A percentile compares a stretch with the other conserved stretches of the same genome.
Conservation (phyloP, 2,113 vertebrate genomes). For the Herpetotheres cachinnans region DNA sequence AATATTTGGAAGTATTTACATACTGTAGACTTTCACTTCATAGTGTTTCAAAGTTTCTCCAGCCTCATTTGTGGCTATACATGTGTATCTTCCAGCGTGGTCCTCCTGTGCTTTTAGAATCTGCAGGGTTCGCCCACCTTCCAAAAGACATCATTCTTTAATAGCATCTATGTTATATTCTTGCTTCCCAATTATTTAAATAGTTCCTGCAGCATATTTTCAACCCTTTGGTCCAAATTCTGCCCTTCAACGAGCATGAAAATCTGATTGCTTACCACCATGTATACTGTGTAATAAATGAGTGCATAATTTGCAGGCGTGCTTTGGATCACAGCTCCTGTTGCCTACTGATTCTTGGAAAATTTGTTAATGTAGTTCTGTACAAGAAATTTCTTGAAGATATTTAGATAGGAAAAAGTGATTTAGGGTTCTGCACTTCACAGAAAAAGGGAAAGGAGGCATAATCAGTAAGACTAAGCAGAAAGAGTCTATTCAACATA, state of each 20-base stretch:
- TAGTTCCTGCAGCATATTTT: neutral
- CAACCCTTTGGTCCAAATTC: neutral
- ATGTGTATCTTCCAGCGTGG: slow-evolving; percentile 87
- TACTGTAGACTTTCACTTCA: slow-evolving; percentile 92
- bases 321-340: neutral
- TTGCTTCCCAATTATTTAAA: neutral
- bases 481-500: neutral
- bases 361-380: neutral
- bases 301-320: neutral
- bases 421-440: neutral
- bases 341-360: neutral
- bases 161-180: neutral
- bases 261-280: neutral
- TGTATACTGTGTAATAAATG: rapidly evolving
- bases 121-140: slow-evolving; percentile 92
- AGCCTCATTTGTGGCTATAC: slow-evolving; percentile 93
- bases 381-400: neutral
- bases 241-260: neutral
- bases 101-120: slow-evolving; percentile 88
- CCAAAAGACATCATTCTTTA: neutral
- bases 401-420: neutral
- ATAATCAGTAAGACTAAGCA: neutral
- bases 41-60: slow-evolving; percentile 90
- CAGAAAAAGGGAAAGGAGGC: neutral
- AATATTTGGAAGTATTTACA: neutral